Evolutionary conservation across 2,888 invertebrate genomes (phyloP), one percentile per base, ranked within the genome.

Genomic region (Dicranocentrus wangi): DNA sequence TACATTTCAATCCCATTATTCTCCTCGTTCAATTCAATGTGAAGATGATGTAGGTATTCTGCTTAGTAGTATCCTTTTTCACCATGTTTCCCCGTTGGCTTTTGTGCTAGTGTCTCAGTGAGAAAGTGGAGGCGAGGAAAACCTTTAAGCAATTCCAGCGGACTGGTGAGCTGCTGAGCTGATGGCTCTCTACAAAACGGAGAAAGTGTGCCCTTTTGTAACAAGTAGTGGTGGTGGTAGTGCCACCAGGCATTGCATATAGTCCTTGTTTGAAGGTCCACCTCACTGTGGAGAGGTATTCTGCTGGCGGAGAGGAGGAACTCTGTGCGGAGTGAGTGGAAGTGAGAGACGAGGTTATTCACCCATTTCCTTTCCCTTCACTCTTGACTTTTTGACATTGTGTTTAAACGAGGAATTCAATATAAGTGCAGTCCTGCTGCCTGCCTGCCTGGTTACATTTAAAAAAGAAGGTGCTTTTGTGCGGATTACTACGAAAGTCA

Each of bases 271-370:
- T 55, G 55, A 21, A 55, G 58, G 51, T 51, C 51, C 51, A 51
- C 42, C 13, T 10, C 8, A 42, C 42, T 42, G 13, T 10, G 13
- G n/a, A 32, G 32, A 32, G 32, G 10, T 51, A 51, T 51, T n/a
- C 2, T 23, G 15, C 19, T 43, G 65, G 65, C 42, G 42, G 23
- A 65, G 21, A 23, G 43, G 65, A 25, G n/a, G 23, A 65, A 5
- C 28, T 8, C 23, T 43, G 13, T 25, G 13, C 13, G 53, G 43
- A 43, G 21, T 10, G 65, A 65, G 68, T 51, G 32, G 47, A 47
- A 73, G n/a, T n/a, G n/a, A n/a, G n/a, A 13, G 71, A 70, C 3
- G 61, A 73, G 72, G 72, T 73, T 63, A 63, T 73, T 63, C 72
- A 73, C 72, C 72, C 72, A 53, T 25, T 63, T 63, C 43, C 47